Percentiles rank a stretch among this genome's conserved stretches.
Conservation (phyloP, 1,140 invertebrate genomes). For the Rhagoletis zephyria region DNA sequence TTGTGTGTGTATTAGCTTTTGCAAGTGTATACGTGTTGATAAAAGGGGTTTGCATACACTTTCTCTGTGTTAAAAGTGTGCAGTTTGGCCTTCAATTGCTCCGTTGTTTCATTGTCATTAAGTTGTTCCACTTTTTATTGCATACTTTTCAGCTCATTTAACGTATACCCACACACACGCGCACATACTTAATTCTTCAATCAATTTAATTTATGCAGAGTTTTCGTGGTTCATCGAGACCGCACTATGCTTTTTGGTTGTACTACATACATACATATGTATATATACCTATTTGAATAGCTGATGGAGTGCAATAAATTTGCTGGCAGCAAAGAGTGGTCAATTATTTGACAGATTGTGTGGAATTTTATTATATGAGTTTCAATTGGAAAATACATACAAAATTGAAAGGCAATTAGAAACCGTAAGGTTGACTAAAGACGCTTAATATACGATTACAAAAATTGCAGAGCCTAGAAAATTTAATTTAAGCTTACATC, state of each 20-base stretch:
- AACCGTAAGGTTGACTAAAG: too few relatives aligned
- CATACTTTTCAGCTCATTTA: constrained; percentile 50
- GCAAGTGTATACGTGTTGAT: background rate
- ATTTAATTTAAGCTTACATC: too few relatives aligned
- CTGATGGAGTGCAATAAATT: constrained; percentile 35
- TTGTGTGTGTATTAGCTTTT: background rate
- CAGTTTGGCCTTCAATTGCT: constrained; percentile 5
- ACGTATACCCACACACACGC: background rate
- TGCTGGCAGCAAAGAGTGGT: background rate
- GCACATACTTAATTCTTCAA: background rate
- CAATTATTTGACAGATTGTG: background rate
- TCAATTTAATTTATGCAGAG: background rate
- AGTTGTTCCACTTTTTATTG: constrained; percentile 40
- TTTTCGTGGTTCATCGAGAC: background rate
- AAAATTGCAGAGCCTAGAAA: too few relatives aligned
- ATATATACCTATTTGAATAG: background rate
- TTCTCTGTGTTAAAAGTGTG: background rate
- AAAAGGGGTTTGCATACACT: background rate
- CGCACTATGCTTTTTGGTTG: background rate
- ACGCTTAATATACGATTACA: too few relatives aligned
- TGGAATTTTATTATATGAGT: background rate
- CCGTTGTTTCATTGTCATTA: constrained; percentile 44
- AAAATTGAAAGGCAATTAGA: too few relatives aligned
- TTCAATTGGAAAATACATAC: too few relatives aligned
- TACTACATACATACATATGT: background rate